Evolutionary conservation across 92 coral and sea anemone species (phyloP), one percentile per base, ranked within the genome.

Genomic region (Actinostola sp.): DNA sequence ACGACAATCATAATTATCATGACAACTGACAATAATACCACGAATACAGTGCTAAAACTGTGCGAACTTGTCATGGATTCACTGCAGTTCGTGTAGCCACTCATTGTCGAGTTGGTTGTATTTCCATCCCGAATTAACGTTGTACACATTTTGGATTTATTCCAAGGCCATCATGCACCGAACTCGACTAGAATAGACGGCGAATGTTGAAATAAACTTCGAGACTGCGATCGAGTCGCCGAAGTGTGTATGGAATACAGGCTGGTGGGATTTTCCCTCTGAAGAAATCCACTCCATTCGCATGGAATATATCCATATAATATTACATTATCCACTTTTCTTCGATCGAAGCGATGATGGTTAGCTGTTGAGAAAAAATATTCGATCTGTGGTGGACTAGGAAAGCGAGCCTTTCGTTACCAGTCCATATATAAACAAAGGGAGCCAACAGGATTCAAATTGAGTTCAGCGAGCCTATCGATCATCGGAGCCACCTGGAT

Each of bases 1-100:
- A 86, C 89, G 25, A 83, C 56, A 35, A 90, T 70, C 93, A 90
- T 90, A 15, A 81, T 74, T 54, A 88, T 66, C 82, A 90, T 80
- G 19, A 85, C 39, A 27, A 85, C 58, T 39, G 84, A 82, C 51
- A 80, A 66, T 23, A 73, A 29, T 20, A 89, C 75, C 56, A 67
- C 70, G 38, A 67, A 79, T 3, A 59, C 72, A 53, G 70, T 58
- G 57, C 24, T 60, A 25, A 78, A 84, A 39, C 60, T n/a, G 33
- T 49, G 5, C 0, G 54, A 23, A 36, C 21, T 77, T 56, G 54
- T 23, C 23, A 30, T 49, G 9, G 42, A 26, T 45, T 28, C 62
- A 24, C 85, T 17, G 31, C 62, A 54, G 32, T 50, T 75, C 12
- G 58, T 8, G 25, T 61, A 25, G 24, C 74, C 58, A 55, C 20